Base-by-base conservation (phyloP, 2,113 vertebrate species). In the Hystrix brachyura region DNA sequence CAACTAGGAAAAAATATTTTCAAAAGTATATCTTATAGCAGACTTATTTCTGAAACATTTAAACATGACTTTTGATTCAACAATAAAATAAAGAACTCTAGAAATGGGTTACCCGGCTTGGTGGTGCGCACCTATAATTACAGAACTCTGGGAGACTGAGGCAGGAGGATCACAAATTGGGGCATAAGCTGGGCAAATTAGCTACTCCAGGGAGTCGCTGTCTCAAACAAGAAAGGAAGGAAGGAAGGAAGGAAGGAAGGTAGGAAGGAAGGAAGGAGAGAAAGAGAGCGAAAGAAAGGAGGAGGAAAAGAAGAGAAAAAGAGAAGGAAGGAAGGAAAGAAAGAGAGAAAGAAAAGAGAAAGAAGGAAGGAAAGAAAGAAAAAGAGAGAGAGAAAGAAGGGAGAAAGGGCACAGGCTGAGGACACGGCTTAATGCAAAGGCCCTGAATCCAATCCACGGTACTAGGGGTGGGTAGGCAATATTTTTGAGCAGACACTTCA, bases 1-100 rank as follows among this genome's bases (percentile, higher is more conserved):
- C 69, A 34, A 57, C 51, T 82, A 69, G 27, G 10, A 96, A 76
- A 18, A 93, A 67, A 90, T 67, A 43, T 60, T 90, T 95, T 67
- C 3, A 81, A 82, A 65, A 81, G 21, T 43, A 21, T 85, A 86
- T 34, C n/a, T 72, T 46, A 71, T 10, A 85, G 62, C 48, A 15
- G 3, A 32, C 17, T 25, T 55, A 5, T 67, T 78, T 29, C n/a
- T 25, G 38, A 72, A 91, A 87, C 79, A 53, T 19, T 6, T 94
- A 53, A 59, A 19, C 59, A 81, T 43, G 51, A n/a, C 34, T 57
- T 57, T 27, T 4, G 51, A 51, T n/a, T 92, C 18, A 76, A 21
- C 11, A 83, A 12, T 9, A 82, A 72, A 55, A 29, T 43, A 57
- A 34, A 27, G 17, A 84, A 32, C 65, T 38, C 82, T 87, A 91